These are phyloP conservation scores for Laspeyria flexula DNA, from an alignment of 2,888 invertebrate genomes.

Conservation along the genomic window DNA sequence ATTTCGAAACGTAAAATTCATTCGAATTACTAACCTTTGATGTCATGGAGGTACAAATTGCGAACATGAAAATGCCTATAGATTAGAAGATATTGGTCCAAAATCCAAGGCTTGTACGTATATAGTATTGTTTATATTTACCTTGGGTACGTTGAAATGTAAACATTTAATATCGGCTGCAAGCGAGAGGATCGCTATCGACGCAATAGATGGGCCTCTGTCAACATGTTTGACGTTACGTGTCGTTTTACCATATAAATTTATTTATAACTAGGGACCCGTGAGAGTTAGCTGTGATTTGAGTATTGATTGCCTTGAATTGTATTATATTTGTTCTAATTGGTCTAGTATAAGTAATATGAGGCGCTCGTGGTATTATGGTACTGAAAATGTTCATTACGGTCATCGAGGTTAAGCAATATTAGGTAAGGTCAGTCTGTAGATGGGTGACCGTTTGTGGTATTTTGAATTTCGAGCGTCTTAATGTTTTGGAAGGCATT, in stretches of 20 bases:
- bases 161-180: slow-evolving; percentile 77
- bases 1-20: slow-evolving; percentile 26
- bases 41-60: slow-evolving; percentile 47
- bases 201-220: slow-evolving; percentile 39
- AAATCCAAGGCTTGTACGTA: slow-evolving; percentile 53
- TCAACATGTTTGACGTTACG: slow-evolving; percentile 45
- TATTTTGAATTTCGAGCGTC: too few species aligned
- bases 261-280: slow-evolving; percentile 30
- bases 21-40: slow-evolving; percentile 37
- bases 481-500: too few species aligned
- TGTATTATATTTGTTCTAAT: too few species aligned
- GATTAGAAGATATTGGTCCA: slow-evolving; percentile 63
- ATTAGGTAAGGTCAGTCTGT: too few species aligned
- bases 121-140: slow-evolving; percentile 64
- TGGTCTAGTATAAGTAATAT: too few species aligned
- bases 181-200: slow-evolving; percentile 48
- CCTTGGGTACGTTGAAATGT: slow-evolving; percentile 61
- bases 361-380: too few species aligned
- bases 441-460: too few species aligned
- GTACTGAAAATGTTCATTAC: too few species aligned
- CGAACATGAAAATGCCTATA: slow-evolving; percentile 46
- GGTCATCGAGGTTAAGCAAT: too few species aligned
- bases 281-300: background rate
- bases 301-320: background rate
- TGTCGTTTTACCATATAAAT: slow-evolving; percentile 41